Evolutionary conservation across 1,140 invertebrate genomes (phyloP).

Genomic region (Drosophila setifemur): DNA sequence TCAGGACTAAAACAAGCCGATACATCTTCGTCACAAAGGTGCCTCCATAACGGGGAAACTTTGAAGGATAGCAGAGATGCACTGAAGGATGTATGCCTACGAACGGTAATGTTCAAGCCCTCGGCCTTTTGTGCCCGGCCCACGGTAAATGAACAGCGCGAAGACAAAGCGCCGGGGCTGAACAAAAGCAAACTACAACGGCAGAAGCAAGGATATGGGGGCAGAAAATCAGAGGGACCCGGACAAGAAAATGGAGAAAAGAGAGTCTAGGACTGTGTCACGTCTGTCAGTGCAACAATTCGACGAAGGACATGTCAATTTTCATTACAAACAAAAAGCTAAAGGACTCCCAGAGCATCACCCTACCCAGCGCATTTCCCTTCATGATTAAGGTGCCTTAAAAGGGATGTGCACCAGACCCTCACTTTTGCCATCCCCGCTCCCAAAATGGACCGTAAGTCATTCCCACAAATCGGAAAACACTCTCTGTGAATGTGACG

Average conservation of each 20-base stretch:
- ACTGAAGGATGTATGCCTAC: slow-evolving; percentile 21
- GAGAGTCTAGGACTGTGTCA: slow-evolving; percentile 19
- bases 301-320: slow-evolving; percentile 72
- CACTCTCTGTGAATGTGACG: slow-evolving; percentile 34
- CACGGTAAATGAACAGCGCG: slow-evolving; percentile 62
- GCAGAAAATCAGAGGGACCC: not conserved
- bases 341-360: slow-evolving; percentile 52
- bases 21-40: slow-evolving; percentile 69
- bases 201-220: slow-evolving; percentile 4
- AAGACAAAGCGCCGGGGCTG: slow-evolving; percentile 54
- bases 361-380: slow-evolving; percentile 3
- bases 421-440: not conserved
- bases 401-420: slow-evolving; percentile 24
- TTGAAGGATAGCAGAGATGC: not conserved
- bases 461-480: slow-evolving; percentile 53
- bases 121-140: slow-evolving; percentile 44
- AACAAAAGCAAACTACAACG: slow-evolving; percentile 58
- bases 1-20: slow-evolving; percentile 32
- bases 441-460: slow-evolving; percentile 42
- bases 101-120: slow-evolving; percentile 19
- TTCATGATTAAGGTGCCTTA: slow-evolving; percentile 56
- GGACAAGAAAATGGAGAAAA: not conserved
- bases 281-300: slow-evolving; percentile 58
- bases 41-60: slow-evolving; percentile 6
- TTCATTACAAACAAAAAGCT: slow-evolving; percentile 72